These are phyloP conservation scores for Rhopalosiphum padi DNA, from an alignment of 1,140 invertebrate genomes.

Conservation along the genomic window DNA sequence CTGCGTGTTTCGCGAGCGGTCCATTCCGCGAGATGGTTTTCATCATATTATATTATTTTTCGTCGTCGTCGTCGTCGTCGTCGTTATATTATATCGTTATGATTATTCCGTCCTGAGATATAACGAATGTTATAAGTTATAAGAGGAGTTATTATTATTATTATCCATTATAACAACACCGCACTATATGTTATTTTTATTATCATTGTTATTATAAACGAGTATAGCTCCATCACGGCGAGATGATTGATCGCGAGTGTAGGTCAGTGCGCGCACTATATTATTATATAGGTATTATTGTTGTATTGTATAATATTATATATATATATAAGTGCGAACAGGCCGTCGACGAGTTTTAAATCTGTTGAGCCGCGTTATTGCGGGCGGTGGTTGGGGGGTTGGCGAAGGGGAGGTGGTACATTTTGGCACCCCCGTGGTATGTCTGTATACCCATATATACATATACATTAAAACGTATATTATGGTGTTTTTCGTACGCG, in stretches of 20 bases:
- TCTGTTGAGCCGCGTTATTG: background rate
- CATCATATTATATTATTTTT: background rate
- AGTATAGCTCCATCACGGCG: background rate
- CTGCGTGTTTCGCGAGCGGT: background rate
- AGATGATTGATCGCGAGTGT: conserved; percentile 18
- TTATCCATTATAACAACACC: background rate
- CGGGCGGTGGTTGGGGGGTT: too few relatives aligned
- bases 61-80: too few relatives aligned
- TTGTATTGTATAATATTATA: background rate
- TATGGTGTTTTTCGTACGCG: background rate
- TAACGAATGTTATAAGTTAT: background rate
- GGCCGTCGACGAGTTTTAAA: background rate
- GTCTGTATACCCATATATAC: too few relatives aligned
- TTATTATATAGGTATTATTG: background rate
- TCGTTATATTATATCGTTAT: background rate
- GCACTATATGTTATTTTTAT: background rate
- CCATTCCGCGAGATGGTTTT: background rate
- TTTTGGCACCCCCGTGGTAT: background rate
- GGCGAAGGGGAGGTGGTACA: background rate
- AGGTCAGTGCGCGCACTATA: background rate
- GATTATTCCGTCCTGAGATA: background rate
- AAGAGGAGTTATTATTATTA: background rate
- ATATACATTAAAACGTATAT: background rate
- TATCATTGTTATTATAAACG: background rate
- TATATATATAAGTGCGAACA: background rate